phyloP scores from a whole-genome alignment of 1,140 invertebrate genomes.

The Ptiloglossa arizonensis region DNA sequence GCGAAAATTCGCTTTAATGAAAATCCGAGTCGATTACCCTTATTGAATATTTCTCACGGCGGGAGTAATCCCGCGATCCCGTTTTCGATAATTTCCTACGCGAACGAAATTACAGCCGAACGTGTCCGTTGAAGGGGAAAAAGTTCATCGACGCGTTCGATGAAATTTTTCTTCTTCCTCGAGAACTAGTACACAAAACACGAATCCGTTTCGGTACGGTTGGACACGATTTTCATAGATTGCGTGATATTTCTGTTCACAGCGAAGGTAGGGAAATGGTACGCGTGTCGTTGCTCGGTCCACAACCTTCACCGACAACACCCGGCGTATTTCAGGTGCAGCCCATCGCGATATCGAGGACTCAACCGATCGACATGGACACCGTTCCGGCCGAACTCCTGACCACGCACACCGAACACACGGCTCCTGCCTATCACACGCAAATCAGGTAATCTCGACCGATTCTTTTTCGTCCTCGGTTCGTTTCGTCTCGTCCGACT shows the following conservation, averaged over 20 bases:
- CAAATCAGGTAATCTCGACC: constrained; percentile 75
- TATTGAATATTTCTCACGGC: not conserved
- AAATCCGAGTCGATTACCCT: not conserved
- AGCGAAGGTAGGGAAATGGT: constrained; percentile 81
- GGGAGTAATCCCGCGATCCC: not conserved
- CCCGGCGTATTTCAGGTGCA: constrained; percentile 79
- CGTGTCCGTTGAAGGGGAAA: no score
- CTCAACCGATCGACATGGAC: constrained; percentile 72
- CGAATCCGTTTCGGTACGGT: no score
- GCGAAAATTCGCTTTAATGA: not conserved
- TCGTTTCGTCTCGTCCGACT: not conserved
- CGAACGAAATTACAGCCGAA: no score
- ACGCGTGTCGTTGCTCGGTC: constrained; percentile 78
- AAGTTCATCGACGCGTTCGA: no score
- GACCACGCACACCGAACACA: constrained; percentile 80
- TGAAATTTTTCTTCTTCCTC: no score
- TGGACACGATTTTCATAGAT: not conserved
- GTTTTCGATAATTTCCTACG: not conserved
- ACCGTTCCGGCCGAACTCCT: constrained; percentile 78
- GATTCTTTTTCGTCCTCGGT: not conserved
- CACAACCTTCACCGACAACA: constrained; percentile 78
- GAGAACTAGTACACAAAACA: no score
- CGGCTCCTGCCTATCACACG: constrained; percentile 78
- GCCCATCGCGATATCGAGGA: constrained; percentile 69
- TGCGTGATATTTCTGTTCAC: constrained; percentile 52